Evolutionary conservation across 1,140 invertebrate species (phyloP), one percentile per base, ranked within the genome.

Genomic region (Phthorimaea operculella): DNA sequence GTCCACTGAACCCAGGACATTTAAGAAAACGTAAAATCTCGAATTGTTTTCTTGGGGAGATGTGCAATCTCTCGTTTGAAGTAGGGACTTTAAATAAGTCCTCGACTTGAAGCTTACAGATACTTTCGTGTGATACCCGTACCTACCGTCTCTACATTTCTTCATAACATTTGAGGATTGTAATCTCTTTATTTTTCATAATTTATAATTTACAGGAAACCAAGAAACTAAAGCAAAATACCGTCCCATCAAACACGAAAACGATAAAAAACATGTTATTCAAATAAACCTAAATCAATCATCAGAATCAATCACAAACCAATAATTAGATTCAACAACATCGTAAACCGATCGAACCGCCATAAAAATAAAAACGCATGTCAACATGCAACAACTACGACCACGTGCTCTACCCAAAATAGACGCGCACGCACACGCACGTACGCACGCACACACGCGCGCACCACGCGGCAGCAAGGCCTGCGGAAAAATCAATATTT

Each of bases 401-500:
- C 77, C 81, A 82, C 81, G 81, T 84, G 81, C 74, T 82, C 68
- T 62, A 75, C 70, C 72, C 72, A 73, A 82, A 84, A 83, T 83
- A 83, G 80, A 82, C 62, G 66, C 54, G 57, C 74, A 74, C 74
- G 59, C 74, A 79, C 71, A 72, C 73, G 18, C 54, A 50, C 52
- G 36, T 39, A 33, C 16, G 51, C 57, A 70, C 66, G 53, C 73
- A 74, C 71, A 78, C 78, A 56, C 50, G 55, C 55, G 55, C 66
- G 48, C 33, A 57, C 62, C 75, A 74, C 71, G 72, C 73, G 72
- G 72, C 66, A 70, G 71, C 71, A 67, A 63, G 62, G 63, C 74
- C 69, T 72, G 77, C 75, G 72, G 79, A 82, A 82, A 84, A 84
- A 84, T 84, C 81, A 82, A 84, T 84, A 84, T 84, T 84, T 84